Evolutionary conservation across 1,140 invertebrate species (phyloP), one percentile per base, ranked within the genome.

Genomic region (Drosophila serrata): DNA sequence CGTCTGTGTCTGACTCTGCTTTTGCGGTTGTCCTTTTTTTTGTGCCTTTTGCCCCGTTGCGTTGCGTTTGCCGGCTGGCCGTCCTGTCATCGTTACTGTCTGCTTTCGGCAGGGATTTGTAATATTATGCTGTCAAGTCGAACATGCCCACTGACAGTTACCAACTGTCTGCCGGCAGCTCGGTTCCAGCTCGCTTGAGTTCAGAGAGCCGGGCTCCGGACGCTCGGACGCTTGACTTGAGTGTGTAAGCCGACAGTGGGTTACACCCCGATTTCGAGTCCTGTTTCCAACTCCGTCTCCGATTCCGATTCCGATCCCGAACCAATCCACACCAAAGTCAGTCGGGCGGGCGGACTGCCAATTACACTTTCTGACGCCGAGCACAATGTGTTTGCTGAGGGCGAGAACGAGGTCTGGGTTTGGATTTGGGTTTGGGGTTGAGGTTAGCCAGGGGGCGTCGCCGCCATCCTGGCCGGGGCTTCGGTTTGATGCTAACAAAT

Each of bases 401-500:
- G 49, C 31, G 49, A 22, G 49, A 22, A 22, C 4, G 49, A 15
- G 49, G 49, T 2, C 49, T 5, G 43, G 29, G 15, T 33, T 37
- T 6, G 24, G 46, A 15, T 59, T 63, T 37, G 11, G 24, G 46
- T 15, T 59, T 63, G 35, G 15, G 61, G 61, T 64, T 64, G 59
- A 61, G 56, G 37, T 15, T 64, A 40, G 55, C 61, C 61, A 61
- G 17, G 56, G 61, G 61, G 61, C 61, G 61, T 55, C 51, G 51
- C 51, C 13, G 19, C 51, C 51, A 53, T 84, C 72, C 79, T 55
- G 65, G 42, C 35, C 46, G 68, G 68, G 43, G 51, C 35, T 59
- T 62, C 61, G 65, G 77, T 68, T 92, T 92, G 91, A 92, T 81
- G 69, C 81, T 92, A 92, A 92, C 91, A 92, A 92, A 92, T 92